Conservation (phyloP, 2,888 invertebrate species). For the Mythimna loreyi region DNA sequence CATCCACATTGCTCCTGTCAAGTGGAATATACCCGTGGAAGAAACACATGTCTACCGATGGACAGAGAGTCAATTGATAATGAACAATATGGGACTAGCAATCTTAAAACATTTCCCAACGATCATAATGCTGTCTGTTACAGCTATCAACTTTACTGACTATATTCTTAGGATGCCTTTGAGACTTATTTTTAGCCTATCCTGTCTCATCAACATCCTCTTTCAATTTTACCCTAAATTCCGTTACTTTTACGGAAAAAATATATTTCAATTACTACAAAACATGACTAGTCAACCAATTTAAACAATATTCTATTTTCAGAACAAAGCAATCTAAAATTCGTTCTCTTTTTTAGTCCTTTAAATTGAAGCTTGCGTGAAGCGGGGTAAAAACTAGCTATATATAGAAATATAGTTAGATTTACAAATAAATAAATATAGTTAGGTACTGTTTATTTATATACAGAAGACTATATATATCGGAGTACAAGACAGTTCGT, state of each 20-base stretch:
- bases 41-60: not conserved
- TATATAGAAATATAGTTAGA: constrained; percentile 34
- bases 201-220: not conserved
- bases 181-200: constrained; percentile 16
- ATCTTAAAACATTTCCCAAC: constrained; percentile 37
- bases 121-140: constrained; percentile 17
- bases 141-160: not conserved
- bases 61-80: not conserved
- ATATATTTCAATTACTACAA: not conserved
- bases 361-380: constrained; percentile 13
- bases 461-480: constrained; percentile 56
- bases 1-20: not conserved
- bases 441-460: constrained; percentile 43
- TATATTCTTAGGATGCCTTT: not conserved
- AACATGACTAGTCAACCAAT: constrained; percentile 1
- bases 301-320: constrained; percentile 41
- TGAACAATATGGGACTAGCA: constrained; percentile 8
- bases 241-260: constrained; percentile 9
- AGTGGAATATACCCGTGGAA: not conserved
- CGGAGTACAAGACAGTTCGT: constrained; percentile 22
- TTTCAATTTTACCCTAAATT: not conserved
- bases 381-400: constrained; percentile 28
- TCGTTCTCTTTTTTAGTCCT: constrained; percentile 44
- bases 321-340: constrained; percentile 32
- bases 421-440: constrained; percentile 37